Percentiles rank a stretch among this genome's conserved stretches.
phyloP scores from a whole-genome alignment of 2,113 vertebrate species.

The Polypterus bichir region DNA sequence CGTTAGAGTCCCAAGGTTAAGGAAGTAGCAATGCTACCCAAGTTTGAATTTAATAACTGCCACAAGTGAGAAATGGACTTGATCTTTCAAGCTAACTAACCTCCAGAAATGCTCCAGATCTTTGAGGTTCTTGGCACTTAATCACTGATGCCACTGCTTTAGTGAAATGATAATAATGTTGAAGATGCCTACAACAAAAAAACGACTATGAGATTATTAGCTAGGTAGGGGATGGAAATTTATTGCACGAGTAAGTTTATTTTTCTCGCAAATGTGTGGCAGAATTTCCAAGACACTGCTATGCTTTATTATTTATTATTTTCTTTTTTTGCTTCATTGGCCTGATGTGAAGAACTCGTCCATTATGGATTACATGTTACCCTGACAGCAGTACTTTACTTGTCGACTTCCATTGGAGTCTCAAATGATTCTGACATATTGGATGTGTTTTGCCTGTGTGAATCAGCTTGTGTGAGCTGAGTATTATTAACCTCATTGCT shows the following conservation, averaged over 20 bases:
- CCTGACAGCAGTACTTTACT: no score
- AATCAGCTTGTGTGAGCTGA: no score
- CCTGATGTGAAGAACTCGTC: no score
- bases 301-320: no score
- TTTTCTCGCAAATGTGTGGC: not conserved
- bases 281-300: no score
- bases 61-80: constrained; percentile 47
- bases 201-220: constrained; percentile 25
- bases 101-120: constrained; percentile 26
- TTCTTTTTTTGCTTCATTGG: no score
- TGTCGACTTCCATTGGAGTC: no score
- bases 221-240: constrained; percentile 6
- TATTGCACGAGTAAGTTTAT: constrained; percentile 2
- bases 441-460: no score
- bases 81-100: constrained; percentile 47
- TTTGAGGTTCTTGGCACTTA: constrained; percentile 41
- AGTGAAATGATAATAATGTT: constrained; percentile 34
- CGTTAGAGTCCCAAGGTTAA: no score
- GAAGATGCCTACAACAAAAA: constrained; percentile 25
- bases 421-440: no score
- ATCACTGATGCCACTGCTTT: constrained; percentile 40
- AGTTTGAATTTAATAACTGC: constrained; percentile 37
- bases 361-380: no score
- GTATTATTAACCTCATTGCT: no score
- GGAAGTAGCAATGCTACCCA: constrained; percentile 12